Evolutionary conservation across 2,888 invertebrate species (phyloP).

Genomic region (Stramonita haemastoma): DNA sequence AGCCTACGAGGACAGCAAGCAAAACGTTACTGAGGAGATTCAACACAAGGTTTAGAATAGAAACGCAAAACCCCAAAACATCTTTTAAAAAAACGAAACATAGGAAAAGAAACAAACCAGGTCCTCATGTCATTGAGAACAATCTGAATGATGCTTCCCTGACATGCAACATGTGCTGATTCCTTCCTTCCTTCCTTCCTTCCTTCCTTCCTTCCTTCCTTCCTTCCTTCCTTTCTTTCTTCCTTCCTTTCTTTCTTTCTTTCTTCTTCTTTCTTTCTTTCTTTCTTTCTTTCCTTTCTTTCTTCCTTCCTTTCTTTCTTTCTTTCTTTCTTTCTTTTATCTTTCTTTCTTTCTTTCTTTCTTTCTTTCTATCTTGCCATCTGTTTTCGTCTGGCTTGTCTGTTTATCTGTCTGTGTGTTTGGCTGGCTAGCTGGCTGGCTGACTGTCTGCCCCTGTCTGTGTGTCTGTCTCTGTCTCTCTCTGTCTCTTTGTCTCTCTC

Average conservation of each 20-base stretch:
- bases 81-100: too few relatives aligned
- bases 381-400: neutral
- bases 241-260: neutral
- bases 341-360: neutral
- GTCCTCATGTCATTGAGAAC: too few relatives aligned
- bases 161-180: too few relatives aligned
- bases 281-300: slow-evolving; percentile 5
- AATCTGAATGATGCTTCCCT: too few relatives aligned
- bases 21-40: too few relatives aligned
- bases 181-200: slow-evolving; percentile 17
- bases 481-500: too few relatives aligned
- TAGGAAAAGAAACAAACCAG: too few relatives aligned
- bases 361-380: neutral
- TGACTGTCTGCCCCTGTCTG: too few relatives aligned
- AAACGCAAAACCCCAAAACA: too few relatives aligned
- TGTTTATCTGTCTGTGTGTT: neutral
- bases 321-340: neutral
- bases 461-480: neutral
- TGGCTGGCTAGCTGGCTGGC: neutral
- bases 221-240: slow-evolving; percentile 19
- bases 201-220: slow-evolving; percentile 26
- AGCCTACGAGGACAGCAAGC: too few relatives aligned
- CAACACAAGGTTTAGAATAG: too few relatives aligned
- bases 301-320: neutral
- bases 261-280: slow-evolving; percentile 1